phyloP scores from a whole-genome alignment of 2,113 vertebrate genomes.

The Nyctereutes procyonoides region DNA sequence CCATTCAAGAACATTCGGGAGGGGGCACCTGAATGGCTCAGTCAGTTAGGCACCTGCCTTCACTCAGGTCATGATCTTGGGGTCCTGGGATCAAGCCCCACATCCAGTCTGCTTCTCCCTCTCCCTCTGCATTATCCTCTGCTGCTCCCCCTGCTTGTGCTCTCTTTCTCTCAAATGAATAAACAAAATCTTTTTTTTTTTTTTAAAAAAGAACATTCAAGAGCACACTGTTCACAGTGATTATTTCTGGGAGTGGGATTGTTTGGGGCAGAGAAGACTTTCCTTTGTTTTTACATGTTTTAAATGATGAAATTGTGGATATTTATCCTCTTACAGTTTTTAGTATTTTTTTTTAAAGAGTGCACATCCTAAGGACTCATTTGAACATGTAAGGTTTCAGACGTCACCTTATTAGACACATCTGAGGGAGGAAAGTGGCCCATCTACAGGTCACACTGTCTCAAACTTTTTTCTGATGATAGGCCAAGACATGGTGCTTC shows the following conservation, averaged over 20 bases:
- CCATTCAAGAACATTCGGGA: not conserved
- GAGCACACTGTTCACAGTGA: not conserved
- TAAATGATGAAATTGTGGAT: not conserved
- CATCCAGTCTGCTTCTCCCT: too few species aligned
- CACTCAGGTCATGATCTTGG: too few species aligned
- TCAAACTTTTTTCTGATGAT: not conserved
- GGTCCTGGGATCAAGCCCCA: too few species aligned
- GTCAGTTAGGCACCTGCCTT: too few species aligned
- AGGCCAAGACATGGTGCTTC: not conserved
- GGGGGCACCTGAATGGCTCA: too few species aligned
- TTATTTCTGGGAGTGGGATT: not conserved
- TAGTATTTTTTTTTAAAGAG: not conserved
- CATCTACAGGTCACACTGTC: not conserved
- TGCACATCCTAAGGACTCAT: not conserved
- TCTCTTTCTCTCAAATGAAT: too few species aligned
- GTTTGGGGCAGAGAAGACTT: not conserved
- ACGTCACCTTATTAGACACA: not conserved
- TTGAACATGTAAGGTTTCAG: not conserved
- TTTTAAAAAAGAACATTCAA: not conserved
- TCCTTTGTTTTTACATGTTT: not conserved
- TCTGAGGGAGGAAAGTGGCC: not conserved
- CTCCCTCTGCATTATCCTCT: too few species aligned
- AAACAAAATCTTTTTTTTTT: too few species aligned
- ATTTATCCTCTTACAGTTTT: not conserved
- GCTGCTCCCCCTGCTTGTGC: too few species aligned